Percentiles rank a stretch among this genome's conserved stretches.
phyloP scores from a whole-genome alignment of 1,140 invertebrate species.

The Caenorhabditis briggsae region DNA sequence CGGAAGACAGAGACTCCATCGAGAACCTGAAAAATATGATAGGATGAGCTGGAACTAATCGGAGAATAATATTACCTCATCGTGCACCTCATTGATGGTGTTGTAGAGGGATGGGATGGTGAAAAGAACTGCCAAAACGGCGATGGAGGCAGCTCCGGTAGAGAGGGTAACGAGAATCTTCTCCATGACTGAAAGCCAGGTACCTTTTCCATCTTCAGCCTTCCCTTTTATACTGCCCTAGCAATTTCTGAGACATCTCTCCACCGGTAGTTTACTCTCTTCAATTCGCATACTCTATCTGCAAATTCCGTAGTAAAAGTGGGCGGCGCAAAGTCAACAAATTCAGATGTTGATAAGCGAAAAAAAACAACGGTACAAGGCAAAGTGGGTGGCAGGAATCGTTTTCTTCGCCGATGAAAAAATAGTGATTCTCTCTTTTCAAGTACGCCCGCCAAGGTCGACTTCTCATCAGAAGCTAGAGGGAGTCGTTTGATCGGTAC shows the following conservation, averaged over 20 bases:
- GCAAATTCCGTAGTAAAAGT: conserved; percentile 46
- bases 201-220: not conserved
- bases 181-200: conserved; percentile 54
- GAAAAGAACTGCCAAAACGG: conserved; percentile 58
- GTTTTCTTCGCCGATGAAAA: conserved; percentile 26
- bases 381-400: conserved; percentile 31
- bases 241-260: not conserved
- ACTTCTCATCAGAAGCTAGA: conserved; percentile 24
- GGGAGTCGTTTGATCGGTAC: conserved; percentile 2
- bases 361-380: conserved; percentile 32
- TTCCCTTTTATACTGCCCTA: conserved; percentile 32
- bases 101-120: conserved; percentile 64
- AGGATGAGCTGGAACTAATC: not conserved
- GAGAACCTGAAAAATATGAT: conserved; percentile 32
- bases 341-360: conserved; percentile 43
- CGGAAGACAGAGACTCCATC: conserved; percentile 67
- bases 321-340: conserved; percentile 8
- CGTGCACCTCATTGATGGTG: conserved; percentile 66
- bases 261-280: not conserved
- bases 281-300: not conserved
- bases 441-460: conserved; percentile 49
- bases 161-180: conserved; percentile 48
- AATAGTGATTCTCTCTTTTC: conserved; percentile 22
- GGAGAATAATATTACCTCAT: conserved; percentile 52
- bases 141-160: conserved; percentile 38